phyloP scores from a whole-genome alignment of 2,888 invertebrate genomes.

The Strigamia transsilvanica region DNA sequence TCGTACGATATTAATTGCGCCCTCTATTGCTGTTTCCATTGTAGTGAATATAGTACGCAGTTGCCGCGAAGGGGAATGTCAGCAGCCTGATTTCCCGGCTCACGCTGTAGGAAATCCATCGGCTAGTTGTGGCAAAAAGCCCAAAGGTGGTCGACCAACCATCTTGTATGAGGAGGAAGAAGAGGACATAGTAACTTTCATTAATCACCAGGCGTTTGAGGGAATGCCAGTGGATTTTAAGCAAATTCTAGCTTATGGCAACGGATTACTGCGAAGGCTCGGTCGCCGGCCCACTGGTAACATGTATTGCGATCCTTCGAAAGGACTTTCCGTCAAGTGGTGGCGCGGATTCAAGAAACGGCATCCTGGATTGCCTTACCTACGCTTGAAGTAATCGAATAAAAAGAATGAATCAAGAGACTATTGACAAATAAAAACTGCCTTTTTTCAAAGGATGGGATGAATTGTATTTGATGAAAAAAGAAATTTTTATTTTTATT shows the following conservation, averaged over 20 bases:
- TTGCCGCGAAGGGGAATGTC: slow-evolving; percentile 52
- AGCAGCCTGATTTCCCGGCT: slow-evolving; percentile 48
- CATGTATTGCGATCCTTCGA: slow-evolving; percentile 57
- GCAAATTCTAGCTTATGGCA: slow-evolving; percentile 57
- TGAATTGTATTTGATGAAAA: not conserved
- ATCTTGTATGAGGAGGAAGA: slow-evolving; percentile 57
- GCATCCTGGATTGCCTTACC: slow-evolving; percentile 56
- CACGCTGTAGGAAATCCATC: slow-evolving; percentile 50
- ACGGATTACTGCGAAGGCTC: slow-evolving; percentile 56
- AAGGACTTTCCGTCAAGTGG: slow-evolving; percentile 57
- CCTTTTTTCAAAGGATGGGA: slow-evolving; percentile 6
- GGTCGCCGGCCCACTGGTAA: slow-evolving; percentile 56
- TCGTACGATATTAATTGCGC: slow-evolving; percentile 50
- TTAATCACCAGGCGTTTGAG: slow-evolving; percentile 54
- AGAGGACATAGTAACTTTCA: slow-evolving; percentile 57
- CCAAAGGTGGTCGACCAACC: slow-evolving; percentile 57
- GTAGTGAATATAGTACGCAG: slow-evolving; percentile 56
- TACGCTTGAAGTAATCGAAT: slow-evolving; percentile 55
- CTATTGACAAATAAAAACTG: not conserved
- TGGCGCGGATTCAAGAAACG: slow-evolving; percentile 57
- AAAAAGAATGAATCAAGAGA: not conserved
- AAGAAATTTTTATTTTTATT: not conserved
- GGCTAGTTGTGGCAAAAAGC: slow-evolving; percentile 55
- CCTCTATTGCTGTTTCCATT: slow-evolving; percentile 55
- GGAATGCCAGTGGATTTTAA: slow-evolving; percentile 56